phyloP scores from a whole-genome alignment of 1,140 invertebrate species.

The Drosophila sp. region DNA sequence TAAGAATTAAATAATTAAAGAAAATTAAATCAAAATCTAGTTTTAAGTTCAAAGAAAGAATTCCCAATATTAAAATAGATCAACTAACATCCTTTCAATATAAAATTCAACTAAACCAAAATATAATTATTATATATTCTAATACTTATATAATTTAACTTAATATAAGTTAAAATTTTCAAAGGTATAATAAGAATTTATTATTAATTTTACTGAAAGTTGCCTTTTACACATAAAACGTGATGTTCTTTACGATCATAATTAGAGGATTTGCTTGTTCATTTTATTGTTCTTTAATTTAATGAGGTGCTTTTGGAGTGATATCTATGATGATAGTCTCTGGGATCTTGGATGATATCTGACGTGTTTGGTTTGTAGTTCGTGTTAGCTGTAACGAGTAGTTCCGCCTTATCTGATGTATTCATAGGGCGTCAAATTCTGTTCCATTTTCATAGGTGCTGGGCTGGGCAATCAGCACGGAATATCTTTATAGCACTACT shows the following conservation, averaged over 20 bases:
- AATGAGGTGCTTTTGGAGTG: slow-evolving; percentile 13
- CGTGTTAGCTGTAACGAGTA: slow-evolving; percentile 11
- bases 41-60: too few relatives aligned
- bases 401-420: slow-evolving; percentile 36
- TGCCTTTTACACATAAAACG: neutral
- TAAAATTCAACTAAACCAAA: too few relatives aligned
- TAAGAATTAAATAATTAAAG: too few relatives aligned
- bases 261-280: slow-evolving; percentile 14
- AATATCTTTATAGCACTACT: slow-evolving; percentile 76
- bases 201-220: slow-evolving; percentile 2
- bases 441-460: slow-evolving; percentile 64
- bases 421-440: slow-evolving; percentile 73
- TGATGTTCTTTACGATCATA: neutral
- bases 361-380: slow-evolving; percentile 11
- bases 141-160: neutral
- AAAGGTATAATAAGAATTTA: neutral
- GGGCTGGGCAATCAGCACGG: slow-evolving; percentile 52
- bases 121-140: too few relatives aligned
- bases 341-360: slow-evolving; percentile 2
- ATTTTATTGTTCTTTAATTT: slow-evolving; percentile 15
- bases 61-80: too few relatives aligned
- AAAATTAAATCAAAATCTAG: too few relatives aligned
- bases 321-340: neutral
- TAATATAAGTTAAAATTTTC: too few relatives aligned
- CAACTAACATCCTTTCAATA: too few relatives aligned